A percentile compares a stretch with the other conserved stretches of the same genome.
These are phyloP conservation scores for Thymallus thymallus DNA, from an alignment of 2,113 vertebrate species.

Conservation along the genomic window DNA sequence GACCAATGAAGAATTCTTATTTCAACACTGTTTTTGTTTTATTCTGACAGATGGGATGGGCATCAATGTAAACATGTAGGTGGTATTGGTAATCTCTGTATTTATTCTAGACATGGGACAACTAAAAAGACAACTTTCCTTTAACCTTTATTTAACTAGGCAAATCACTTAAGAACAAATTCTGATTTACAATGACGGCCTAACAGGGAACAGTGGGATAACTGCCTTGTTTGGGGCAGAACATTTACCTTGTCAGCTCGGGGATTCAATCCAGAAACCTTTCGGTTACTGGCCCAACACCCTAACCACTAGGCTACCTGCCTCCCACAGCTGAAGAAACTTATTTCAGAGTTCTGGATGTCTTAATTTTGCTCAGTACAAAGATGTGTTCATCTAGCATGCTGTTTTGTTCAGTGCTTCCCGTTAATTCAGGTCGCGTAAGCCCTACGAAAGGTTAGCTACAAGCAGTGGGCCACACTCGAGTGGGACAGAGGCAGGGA, in stretches of 20 bases:
- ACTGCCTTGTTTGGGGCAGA: too few relatives aligned
- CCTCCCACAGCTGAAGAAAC: too few relatives aligned
- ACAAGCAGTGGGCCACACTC: constrained; percentile 8
- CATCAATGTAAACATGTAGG: not conserved
- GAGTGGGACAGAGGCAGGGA: not conserved
- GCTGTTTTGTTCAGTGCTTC: not conserved
- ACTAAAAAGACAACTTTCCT: not conserved
- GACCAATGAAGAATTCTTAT: not conserved
- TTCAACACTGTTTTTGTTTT: not conserved
- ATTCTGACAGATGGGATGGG: not conserved
- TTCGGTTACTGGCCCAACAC: too few relatives aligned
- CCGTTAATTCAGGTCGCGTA: not conserved
- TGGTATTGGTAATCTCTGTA: not conserved
- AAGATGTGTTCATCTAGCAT: not conserved
- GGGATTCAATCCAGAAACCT: too few relatives aligned
- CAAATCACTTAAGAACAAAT: too few relatives aligned
- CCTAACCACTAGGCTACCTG: too few relatives aligned
- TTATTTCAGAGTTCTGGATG: not conserved
- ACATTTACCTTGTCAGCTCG: too few relatives aligned
- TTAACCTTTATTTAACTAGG: too few relatives aligned
- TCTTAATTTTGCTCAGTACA: not conserved
- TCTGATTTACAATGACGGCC: too few relatives aligned
- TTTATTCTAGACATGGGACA: not conserved
- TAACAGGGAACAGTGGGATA: too few relatives aligned
- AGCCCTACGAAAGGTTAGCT: not conserved